phyloP scores from a whole-genome alignment of 2,797 vertebrate species.

The Semotilus atromaculatus region DNA sequence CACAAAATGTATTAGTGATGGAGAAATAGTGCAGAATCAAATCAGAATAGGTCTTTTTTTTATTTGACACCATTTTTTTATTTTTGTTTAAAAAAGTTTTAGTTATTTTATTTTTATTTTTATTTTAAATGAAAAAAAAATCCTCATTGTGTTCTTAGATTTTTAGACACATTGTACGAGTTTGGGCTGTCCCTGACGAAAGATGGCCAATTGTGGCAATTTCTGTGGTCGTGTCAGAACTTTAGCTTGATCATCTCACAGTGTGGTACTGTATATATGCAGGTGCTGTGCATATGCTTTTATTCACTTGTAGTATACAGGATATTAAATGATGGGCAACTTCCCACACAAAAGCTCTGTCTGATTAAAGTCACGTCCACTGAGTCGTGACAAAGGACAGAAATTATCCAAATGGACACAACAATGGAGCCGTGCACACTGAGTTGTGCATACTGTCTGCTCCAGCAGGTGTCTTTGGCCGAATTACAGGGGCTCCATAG shows the following conservation, averaged over 20 bases:
- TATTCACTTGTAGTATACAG: neutral
- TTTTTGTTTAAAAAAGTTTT: neutral
- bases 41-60: neutral
- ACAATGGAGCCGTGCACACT: slow-evolving; percentile 3
- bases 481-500: slow-evolving; percentile 31
- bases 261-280: neutral
- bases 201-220: too few species aligned
- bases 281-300: neutral
- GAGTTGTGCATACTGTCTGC: slow-evolving; percentile 15
- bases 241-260: too few species aligned
- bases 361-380: slow-evolving; percentile 9
- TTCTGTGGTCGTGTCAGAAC: too few species aligned
- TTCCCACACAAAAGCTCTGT: neutral
- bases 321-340: neutral
- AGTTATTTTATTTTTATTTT: too few species aligned
- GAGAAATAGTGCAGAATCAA: too few species aligned
- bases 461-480: slow-evolving; percentile 49
- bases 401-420: slow-evolving; percentile 26
- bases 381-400: slow-evolving; percentile 25
- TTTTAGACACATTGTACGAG: neutral
- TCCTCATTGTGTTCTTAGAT: neutral
- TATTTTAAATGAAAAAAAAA: neutral
- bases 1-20: too few species aligned
- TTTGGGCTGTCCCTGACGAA: too few species aligned
- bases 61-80: neutral